phyloP scores from a whole-genome alignment of 2,797 vertebrate species.

The Chromobotia macracanthus region DNA sequence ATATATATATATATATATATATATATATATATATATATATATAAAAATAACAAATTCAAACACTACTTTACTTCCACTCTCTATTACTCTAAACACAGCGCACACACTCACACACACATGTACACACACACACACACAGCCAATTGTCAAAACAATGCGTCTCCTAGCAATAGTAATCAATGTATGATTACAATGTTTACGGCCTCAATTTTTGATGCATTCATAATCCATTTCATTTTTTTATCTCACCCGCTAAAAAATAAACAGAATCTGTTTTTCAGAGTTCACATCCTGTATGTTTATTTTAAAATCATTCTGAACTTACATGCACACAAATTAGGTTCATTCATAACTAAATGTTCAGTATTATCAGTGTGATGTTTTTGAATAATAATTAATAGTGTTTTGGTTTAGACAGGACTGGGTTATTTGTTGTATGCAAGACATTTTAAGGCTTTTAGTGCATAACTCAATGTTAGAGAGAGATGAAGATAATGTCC shows the following conservation, averaged over 20 bases:
- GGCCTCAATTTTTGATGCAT: constrained; percentile 9
- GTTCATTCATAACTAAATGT: not conserved
- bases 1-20: too few relatives aligned
- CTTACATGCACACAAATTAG: constrained; percentile 13
- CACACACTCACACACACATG: constrained; percentile 6
- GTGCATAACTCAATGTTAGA: not conserved
- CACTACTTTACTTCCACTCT: not conserved
- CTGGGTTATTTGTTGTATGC: not conserved
- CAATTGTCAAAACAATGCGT: constrained; percentile 24
- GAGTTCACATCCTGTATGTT: not conserved
- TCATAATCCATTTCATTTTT: constrained; percentile 25
- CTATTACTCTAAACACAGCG: too few relatives aligned
- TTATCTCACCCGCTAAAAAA: constrained; percentile 17
- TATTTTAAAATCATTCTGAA: not conserved
- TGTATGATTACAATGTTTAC: constrained; percentile 22
- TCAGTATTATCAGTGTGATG: not conserved
- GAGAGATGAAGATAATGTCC: not conserved
- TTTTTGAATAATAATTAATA: not conserved
- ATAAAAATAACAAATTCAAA: not conserved
- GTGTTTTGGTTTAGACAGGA: not conserved
- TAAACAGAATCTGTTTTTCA: not conserved
- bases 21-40: too few relatives aligned
- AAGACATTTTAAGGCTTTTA: constrained; percentile 14
- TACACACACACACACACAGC: constrained; percentile 10
- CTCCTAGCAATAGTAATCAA: constrained; percentile 8